A percentile compares a stretch with the other conserved stretches of the same genome.
These are phyloP conservation scores for Elmis aenea DNA, from an alignment of 2,888 invertebrate species.

Conservation along the genomic window DNA sequence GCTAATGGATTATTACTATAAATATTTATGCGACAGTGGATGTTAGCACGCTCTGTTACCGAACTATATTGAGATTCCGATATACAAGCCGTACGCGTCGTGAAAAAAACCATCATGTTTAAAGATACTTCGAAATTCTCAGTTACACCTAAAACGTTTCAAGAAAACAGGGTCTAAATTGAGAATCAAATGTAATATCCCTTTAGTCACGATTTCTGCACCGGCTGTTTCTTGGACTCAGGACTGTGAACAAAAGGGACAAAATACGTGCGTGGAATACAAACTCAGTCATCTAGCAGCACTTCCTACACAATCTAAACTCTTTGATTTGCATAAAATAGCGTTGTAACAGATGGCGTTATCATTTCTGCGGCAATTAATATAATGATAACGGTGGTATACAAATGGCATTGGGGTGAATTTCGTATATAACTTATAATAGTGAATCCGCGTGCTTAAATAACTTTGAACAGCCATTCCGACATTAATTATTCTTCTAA, in stretches of 20 bases:
- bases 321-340: conserved; percentile 33
- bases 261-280: conserved; percentile 41
- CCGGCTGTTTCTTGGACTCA: conserved; percentile 40
- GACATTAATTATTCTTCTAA: conserved; percentile 16
- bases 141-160: conserved; percentile 27
- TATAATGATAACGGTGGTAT: conserved; percentile 17
- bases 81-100: too few species aligned
- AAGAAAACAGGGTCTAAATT: conserved; percentile 24
- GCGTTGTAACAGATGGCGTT: conserved; percentile 26
- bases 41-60: too few species aligned
- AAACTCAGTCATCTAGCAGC: conserved; percentile 16
- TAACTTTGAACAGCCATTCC: conserved; percentile 12
- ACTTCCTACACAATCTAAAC: conserved; percentile 24
- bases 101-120: too few species aligned
- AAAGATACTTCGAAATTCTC: too few species aligned
- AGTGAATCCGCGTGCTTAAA: conserved; percentile 13
- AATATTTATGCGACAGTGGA: too few species aligned
- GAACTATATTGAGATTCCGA: too few species aligned
- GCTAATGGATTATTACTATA: too few species aligned
- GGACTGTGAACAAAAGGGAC: conserved; percentile 26
- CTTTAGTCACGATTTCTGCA: conserved; percentile 43
- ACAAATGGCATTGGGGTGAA: conserved; percentile 12
- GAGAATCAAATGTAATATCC: conserved; percentile 36
- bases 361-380: conserved; percentile 17
- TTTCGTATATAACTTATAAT: conserved; percentile 15